Evolutionary conservation across 2,113 vertebrate species (phyloP).

Genomic region (Syrmaticus mikado): DNA sequence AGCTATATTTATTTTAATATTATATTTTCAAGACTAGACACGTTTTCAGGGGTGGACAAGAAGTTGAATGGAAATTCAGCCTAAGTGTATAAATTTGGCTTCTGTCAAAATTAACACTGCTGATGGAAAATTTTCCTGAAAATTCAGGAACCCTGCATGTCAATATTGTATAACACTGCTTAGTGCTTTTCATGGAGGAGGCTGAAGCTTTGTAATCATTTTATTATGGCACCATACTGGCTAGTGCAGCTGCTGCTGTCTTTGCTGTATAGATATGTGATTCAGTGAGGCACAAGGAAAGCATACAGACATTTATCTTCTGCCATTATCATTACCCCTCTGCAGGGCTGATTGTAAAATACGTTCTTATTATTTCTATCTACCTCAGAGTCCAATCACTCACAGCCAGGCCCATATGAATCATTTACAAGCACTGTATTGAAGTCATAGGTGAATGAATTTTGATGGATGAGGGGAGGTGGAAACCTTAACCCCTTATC

Average conservation of each 20-base stretch:
- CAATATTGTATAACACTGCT: background rate
- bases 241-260: background rate
- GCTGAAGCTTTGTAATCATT: background rate
- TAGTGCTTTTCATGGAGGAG: background rate
- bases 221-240: background rate
- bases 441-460: background rate
- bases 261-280: background rate
- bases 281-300: background rate
- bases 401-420: background rate
- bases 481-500: conserved; percentile 17
- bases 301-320: background rate
- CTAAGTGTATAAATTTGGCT: background rate
- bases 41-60: background rate
- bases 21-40: background rate
- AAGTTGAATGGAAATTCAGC: background rate
- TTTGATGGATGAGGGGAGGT: background rate
- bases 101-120: background rate
- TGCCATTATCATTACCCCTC: background rate
- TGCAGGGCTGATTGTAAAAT: background rate
- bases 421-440: background rate
- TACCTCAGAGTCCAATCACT: background rate
- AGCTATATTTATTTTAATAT: background rate
- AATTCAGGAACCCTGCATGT: background rate
- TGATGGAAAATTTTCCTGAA: background rate
- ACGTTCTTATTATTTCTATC: background rate